Conservation (phyloP, 1,140 invertebrate species). For the Sesamia nonagrioides region DNA sequence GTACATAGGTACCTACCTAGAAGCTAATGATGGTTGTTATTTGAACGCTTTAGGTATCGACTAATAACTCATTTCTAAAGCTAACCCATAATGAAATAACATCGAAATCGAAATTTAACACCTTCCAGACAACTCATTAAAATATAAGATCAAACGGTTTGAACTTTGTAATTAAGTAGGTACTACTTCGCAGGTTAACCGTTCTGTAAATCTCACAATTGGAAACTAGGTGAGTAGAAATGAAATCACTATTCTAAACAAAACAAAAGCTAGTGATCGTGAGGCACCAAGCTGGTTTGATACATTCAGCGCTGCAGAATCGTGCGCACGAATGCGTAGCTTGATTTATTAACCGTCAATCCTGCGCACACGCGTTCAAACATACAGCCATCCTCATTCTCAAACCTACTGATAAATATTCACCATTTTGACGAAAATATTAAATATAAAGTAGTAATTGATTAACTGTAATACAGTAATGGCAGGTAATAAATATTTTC, state of each 20-base stretch:
- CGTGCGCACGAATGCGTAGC: slow-evolving; percentile 69
- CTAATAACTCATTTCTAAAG: no score
- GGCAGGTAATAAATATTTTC: slow-evolving; percentile 77
- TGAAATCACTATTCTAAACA: slow-evolving; percentile 68
- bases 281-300: slow-evolving; percentile 85
- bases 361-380: slow-evolving; percentile 59
- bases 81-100: no score
- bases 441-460: slow-evolving; percentile 72
- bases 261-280: slow-evolving; percentile 79
- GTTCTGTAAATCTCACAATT: slow-evolving; percentile 54
- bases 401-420: slow-evolving; percentile 59
- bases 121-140: slow-evolving; percentile 1
- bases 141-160: slow-evolving; percentile 15
- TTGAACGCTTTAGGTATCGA: no score
- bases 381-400: slow-evolving; percentile 56
- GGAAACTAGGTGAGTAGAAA: slow-evolving; percentile 70
- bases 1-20: no score
- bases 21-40: no score
- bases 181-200: slow-evolving; percentile 23
- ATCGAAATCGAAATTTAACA: background rate
- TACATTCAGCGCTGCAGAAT: slow-evolving; percentile 79
- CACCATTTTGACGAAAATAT: slow-evolving; percentile 65
- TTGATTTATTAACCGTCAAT: slow-evolving; percentile 82
- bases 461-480: slow-evolving; percentile 71
- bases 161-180: slow-evolving; percentile 28